Evolutionary conservation across 1,140 invertebrate genomes (phyloP).

Genomic region (Eurosta solidaginis): DNA sequence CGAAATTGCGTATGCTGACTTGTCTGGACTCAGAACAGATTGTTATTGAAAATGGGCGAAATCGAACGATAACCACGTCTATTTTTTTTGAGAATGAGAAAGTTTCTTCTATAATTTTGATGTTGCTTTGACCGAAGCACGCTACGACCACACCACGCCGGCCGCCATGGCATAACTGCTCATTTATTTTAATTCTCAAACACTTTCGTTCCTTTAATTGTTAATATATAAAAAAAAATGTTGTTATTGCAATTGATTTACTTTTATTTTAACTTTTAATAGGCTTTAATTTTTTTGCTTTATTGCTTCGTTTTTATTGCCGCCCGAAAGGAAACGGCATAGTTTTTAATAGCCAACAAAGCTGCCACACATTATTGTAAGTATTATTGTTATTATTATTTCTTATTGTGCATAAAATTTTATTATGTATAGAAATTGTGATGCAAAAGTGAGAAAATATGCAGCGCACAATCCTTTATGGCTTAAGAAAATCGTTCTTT

Average conservation of each 20-base stretch:
- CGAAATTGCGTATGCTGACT: too few species aligned
- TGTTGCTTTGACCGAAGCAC: too few species aligned
- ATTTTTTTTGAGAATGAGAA: too few species aligned
- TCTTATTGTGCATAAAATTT: slow-evolving; percentile 15
- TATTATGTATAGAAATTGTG: background rate
- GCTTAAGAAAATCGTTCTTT: background rate
- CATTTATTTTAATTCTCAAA: too few species aligned
- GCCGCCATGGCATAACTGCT: too few species aligned
- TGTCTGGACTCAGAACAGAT: too few species aligned
- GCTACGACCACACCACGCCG: too few species aligned
- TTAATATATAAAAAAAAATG: background rate
- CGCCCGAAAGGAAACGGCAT: background rate
- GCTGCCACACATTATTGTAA: slow-evolving; percentile 8
- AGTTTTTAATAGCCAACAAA: background rate
- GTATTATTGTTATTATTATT: too few species aligned
- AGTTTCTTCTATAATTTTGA: too few species aligned
- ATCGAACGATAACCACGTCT: too few species aligned
- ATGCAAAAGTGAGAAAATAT: background rate
- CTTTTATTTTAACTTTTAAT: background rate
- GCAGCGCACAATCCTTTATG: background rate
- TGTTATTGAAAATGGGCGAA: too few species aligned
- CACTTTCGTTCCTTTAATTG: too few species aligned
- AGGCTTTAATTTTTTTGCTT: background rate
- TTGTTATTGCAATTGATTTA: background rate
- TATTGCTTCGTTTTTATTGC: background rate